phyloP scores from a whole-genome alignment of 2,797 vertebrate genomes.

The Megalops cyprinoides region DNA sequence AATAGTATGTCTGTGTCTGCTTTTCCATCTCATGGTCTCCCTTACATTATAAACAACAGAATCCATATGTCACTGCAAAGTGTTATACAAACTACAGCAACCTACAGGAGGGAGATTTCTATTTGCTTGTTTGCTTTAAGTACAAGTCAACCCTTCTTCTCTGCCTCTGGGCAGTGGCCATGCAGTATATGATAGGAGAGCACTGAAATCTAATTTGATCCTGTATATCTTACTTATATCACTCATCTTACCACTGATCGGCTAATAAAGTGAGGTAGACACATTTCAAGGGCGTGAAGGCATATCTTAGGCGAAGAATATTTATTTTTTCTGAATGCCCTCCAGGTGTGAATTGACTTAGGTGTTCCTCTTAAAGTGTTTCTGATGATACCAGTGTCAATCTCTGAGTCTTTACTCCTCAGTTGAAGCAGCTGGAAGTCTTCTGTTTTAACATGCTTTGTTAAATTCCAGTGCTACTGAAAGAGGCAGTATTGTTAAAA shows the following conservation, averaged over 20 bases:
- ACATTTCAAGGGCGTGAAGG: not conserved
- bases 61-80: not conserved
- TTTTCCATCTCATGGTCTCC: not conserved
- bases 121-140: not conserved
- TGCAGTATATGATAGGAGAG: not conserved
- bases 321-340: constrained; percentile 49
- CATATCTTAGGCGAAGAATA: constrained; percentile 15
- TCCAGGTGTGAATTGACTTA: constrained; percentile 28
- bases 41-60: not conserved
- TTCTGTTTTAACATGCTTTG: not conserved
- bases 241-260: not conserved
- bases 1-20: too few species aligned
- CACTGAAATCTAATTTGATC: not conserved
- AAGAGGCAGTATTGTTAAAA: not conserved
- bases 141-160: not conserved
- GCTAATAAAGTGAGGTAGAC: constrained; percentile 2
- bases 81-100: too few species aligned
- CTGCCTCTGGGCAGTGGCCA: not conserved
- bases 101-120: not conserved
- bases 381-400: not conserved
- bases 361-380: constrained; percentile 15
- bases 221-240: not conserved
- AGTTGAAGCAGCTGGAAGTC: not conserved
- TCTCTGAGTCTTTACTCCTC: not conserved
- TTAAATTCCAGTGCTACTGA: not conserved